These are phyloP conservation scores for Yponomeuta plumbellus DNA, from an alignment of 2,888 invertebrate species.

Conservation along the genomic window DNA sequence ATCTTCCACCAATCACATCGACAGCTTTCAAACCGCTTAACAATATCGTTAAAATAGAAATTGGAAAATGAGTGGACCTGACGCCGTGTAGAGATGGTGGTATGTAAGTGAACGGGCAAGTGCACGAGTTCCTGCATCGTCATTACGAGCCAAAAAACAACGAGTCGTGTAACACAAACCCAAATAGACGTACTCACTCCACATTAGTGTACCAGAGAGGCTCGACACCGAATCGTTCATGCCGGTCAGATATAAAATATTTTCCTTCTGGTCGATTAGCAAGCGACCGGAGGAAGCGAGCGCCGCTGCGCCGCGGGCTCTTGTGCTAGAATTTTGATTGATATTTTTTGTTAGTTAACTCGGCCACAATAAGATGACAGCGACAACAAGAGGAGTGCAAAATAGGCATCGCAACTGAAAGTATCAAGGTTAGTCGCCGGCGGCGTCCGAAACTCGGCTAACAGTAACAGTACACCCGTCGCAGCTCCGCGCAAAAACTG, in stretches of 20 bases:
- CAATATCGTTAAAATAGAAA: neutral
- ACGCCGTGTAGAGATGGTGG: neutral
- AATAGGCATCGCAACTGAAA: slow-evolving; percentile 73
- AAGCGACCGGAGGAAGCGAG: slow-evolving; percentile 52
- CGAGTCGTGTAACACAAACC: slow-evolving; percentile 37
- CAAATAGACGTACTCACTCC: slow-evolving; percentile 50
- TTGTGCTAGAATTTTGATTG: slow-evolving; percentile 76
- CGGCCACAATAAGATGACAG: slow-evolving; percentile 74
- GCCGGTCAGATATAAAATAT: slow-evolving; percentile 43
- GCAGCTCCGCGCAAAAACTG: neutral
- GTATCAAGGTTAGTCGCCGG: slow-evolving; percentile 72
- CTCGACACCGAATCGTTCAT: slow-evolving; percentile 40
- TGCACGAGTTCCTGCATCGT: slow-evolving; percentile 9
- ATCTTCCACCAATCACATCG: too few relatives aligned
- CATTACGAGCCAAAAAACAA: slow-evolving; percentile 14
- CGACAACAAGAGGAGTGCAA: slow-evolving; percentile 72
- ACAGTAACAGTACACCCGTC: slow-evolving; percentile 61
- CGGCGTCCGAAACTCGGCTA: slow-evolving; percentile 67
- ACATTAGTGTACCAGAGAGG: slow-evolving; percentile 50
- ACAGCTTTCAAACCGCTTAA: too few relatives aligned
- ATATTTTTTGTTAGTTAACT: slow-evolving; percentile 74
- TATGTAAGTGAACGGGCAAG: slow-evolving; percentile 4
- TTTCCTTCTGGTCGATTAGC: slow-evolving; percentile 46
- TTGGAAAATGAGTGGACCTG: neutral
- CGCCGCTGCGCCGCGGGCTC: slow-evolving; percentile 57